phyloP scores from a whole-genome alignment of 2,888 invertebrate genomes.

The Cosmopolites sordidus region DNA sequence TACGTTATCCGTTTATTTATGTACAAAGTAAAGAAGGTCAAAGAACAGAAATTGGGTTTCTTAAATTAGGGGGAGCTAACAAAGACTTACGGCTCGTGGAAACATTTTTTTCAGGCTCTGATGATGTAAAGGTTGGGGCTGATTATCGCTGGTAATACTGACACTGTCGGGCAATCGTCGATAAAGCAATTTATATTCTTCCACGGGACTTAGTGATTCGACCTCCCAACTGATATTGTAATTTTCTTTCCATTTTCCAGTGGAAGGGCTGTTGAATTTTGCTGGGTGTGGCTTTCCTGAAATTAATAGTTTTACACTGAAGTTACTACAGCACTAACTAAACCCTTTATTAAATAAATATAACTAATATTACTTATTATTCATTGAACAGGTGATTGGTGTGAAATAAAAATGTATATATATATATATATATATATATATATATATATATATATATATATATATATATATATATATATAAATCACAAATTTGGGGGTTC shows the following conservation, averaged over 20 bases:
- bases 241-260: slow-evolving; percentile 57
- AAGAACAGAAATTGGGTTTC: no score
- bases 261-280: slow-evolving; percentile 59
- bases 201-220: slow-evolving; percentile 62
- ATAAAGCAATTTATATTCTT: slow-evolving; percentile 63
- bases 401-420: no score
- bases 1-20: no score
- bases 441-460: no score
- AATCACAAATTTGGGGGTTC: no score
- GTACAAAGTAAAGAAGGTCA: no score
- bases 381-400: no score
- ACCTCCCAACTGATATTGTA: slow-evolving; percentile 68
- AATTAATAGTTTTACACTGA: background rate
- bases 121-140: slow-evolving; percentile 49
- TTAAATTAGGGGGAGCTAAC: background rate
- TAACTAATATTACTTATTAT: no score
- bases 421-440: no score
- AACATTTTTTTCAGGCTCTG: slow-evolving; percentile 47
- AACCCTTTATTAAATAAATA: no score
- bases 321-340: no score
- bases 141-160: slow-evolving; percentile 43
- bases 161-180: slow-evolving; percentile 55
- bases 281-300: slow-evolving; percentile 62
- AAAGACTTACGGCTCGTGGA: slow-evolving; percentile 15
- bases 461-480: no score